Evolutionary conservation across 1,140 invertebrate genomes (phyloP), one percentile per base, ranked within the genome.

Genomic region (Drosophila arizonae): DNA sequence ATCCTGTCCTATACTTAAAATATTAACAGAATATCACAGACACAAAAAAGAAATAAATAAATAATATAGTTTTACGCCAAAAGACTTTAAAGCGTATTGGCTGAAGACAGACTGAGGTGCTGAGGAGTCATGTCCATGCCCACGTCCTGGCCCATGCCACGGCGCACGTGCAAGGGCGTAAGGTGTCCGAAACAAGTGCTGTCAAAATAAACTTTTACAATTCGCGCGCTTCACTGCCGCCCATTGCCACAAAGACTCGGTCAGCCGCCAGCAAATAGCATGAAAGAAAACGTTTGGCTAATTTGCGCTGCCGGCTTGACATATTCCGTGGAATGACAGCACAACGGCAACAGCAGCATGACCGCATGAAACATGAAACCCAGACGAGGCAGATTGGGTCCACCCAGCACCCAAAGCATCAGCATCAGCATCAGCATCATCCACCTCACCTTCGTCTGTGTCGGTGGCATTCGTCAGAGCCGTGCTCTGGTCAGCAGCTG

Each of bases 121-220:
- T 39, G 13, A 13, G 21, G 21, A 24, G 13, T 9, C 6, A 39
- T 39, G 15, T 17, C 39, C 60, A 8, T 33, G 33, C 2, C 8
- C 33, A 8, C 17, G 43, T 30, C 54, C 28, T 21, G 11, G 26
- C 30, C 48, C 60, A 30, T 57, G 15, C 17, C 45, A 30, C 55
- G 50, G 65, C 11, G 26, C 64, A 60, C n/a, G 45, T 64, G 67
- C 39, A 58, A 62, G 69, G 57, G 64, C 82, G 63, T 60, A 81
- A 86, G 81, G 82, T 86, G 79, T 79, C 69, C 79, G 61, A 81
- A 54, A 66, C 63, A 76, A 82, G 70, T 81, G 79, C 82, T 87
- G 82, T 89, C 85, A 89, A 80, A 89, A 89, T 85, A 87, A 87
- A 87, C 76, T 87, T 87, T 88, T 61, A 80, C 76, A 87, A 88